Evolutionary conservation across 2,113 vertebrate species (phyloP), one percentile per base, ranked within the genome.

Genomic region (Heterotis niloticus): DNA sequence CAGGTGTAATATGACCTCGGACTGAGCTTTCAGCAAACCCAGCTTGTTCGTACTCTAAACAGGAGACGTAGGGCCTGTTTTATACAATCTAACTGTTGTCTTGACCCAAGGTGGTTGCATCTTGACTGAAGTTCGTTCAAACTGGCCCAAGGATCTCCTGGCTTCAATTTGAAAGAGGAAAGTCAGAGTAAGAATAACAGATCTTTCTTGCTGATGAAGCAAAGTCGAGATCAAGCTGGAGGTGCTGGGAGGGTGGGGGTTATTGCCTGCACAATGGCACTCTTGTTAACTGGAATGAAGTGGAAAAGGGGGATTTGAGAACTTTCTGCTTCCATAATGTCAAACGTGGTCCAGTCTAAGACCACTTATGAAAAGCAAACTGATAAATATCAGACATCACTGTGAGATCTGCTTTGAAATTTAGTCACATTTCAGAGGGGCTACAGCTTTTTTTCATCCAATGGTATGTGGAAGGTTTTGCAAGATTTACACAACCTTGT

Each of bases 171-270:
- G 20, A 44, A 17, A 44, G 69, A n/a, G 34, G 69, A 72, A 51
- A 78, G 59, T 56, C 20, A 57, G 51, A 24, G 28, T 23, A 26
- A 56, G 52, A 17, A 16, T 60, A 74, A 59, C 54, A 24, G 24
- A 24, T 52, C 28, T 57, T 52, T 26, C 17, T 29, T 65, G 60
- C 24, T 66, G 65, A 67, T 29, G 64, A 67, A 52, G 23, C 51
- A 54, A 65, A 77, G 51, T 29, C 44, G 54, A 64, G 44, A 13
- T 24, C 70, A 18, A 2, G 66, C 5, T 20, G 5, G 68, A 34
- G 67, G 75, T 76, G 59, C 29, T 76, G 60, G 75, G 60, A n/a
- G 56, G 17, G 59, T 44, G 74, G 74, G 62, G 62, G 75, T 17
- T 34, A 34, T 16, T 17, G 23, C 52, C 16, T 52, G 51, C 51